Conservation (phyloP, 2,113 vertebrate species). For the Rhynchomys soricoides region DNA sequence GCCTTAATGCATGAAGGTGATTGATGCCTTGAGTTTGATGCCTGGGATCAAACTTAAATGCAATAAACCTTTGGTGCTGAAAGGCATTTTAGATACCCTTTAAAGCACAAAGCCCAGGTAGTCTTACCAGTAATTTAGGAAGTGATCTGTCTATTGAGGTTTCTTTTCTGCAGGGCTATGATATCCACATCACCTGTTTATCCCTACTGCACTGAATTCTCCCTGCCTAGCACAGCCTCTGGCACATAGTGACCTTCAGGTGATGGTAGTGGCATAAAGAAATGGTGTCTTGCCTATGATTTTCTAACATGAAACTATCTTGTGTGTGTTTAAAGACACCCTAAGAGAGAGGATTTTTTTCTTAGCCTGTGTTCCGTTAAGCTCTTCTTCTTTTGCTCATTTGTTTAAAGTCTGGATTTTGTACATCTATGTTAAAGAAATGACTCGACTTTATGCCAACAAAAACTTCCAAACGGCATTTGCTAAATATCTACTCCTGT, state of each 20-base stretch:
- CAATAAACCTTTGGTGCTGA: no score
- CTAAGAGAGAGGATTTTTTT: not conserved
- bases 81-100: not conserved
- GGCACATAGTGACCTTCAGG: not conserved
- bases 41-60: not conserved
- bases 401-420: not conserved
- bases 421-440: not conserved
- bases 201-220: not conserved
- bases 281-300: not conserved
- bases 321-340: not conserved
- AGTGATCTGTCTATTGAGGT: not conserved
- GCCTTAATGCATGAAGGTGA: not conserved
- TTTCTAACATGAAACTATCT: not conserved
- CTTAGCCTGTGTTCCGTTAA: not conserved
- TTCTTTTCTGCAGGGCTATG: not conserved
- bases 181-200: not conserved
- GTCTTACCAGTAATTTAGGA: not conserved
- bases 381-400: not conserved
- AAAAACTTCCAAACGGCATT: not conserved
- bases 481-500: not conserved
- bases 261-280: not conserved
- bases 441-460: not conserved
- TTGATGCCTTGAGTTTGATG: not conserved
- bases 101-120: not conserved
- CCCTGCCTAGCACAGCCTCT: not conserved